Conservation (phyloP, 2,888 invertebrate species). For the Acanthoscelides obtectus region DNA sequence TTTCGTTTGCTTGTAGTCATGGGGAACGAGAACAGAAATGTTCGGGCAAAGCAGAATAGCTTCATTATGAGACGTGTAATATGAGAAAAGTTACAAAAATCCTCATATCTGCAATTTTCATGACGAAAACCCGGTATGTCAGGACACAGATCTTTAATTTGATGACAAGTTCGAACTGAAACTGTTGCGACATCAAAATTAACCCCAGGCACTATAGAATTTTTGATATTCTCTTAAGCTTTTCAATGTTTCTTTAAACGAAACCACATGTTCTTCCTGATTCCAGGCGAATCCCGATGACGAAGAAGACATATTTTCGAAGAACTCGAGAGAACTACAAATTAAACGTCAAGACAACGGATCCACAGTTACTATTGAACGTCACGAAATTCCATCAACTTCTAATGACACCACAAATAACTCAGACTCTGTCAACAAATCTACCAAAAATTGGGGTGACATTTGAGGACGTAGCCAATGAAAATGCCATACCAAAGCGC, state of each 20-base stretch:
- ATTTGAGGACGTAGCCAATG: constrained; percentile 29
- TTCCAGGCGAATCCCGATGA: constrained; percentile 35
- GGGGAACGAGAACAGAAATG: too few relatives aligned
- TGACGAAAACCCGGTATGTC: too few relatives aligned
- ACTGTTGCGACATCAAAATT: too few relatives aligned
- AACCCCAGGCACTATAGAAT: too few relatives aligned
- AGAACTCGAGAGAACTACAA: constrained; percentile 38
- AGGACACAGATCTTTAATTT: too few relatives aligned
- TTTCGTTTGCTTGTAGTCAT: too few relatives aligned
- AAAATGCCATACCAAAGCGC: constrained; percentile 11
- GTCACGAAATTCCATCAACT: constrained; percentile 19
- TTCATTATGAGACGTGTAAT: too few relatives aligned
- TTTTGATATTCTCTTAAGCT: too few relatives aligned
- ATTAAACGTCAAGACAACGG: constrained; percentile 32
- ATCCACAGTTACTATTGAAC: constrained; percentile 23
- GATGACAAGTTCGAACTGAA: too few relatives aligned
- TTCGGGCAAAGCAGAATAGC: too few relatives aligned
- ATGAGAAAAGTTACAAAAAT: too few relatives aligned
- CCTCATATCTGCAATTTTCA: too few relatives aligned
- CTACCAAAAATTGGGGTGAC: constrained; percentile 30
- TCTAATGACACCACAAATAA: neutral
- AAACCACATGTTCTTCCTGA: neutral
- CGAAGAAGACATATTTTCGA: constrained; percentile 56
- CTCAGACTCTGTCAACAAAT: neutral
- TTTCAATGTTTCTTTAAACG: neutral